These are phyloP conservation scores for Trididemnum nubilum DNA, from an alignment of 23 tunicate genomes.

Conservation along the genomic window DNA sequence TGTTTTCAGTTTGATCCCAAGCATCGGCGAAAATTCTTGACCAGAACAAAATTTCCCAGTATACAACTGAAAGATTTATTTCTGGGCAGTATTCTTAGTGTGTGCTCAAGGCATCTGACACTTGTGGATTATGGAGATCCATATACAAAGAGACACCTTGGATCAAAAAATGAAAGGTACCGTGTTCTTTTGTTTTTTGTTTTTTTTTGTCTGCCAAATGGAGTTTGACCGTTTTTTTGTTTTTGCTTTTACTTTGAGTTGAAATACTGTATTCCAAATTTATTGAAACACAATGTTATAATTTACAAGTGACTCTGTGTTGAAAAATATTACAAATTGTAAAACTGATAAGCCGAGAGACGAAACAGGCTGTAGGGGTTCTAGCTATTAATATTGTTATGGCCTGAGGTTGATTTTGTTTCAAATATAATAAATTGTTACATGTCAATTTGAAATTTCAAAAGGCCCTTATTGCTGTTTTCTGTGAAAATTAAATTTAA, in stretches of 20 bases:
- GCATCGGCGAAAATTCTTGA: conserved; percentile 66
- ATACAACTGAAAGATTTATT: conserved; percentile 57
- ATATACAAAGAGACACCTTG: conserved; percentile 65
- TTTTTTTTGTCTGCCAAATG: background rate
- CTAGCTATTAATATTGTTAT: no score
- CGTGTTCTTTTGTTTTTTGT: no score
- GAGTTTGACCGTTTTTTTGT: background rate
- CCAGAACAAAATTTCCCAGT: conserved; percentile 66
- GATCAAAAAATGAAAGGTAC: conserved; percentile 75
- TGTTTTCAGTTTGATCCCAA: conserved; percentile 73
- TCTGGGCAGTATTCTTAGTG: conserved; percentile 74
- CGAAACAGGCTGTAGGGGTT: no score
- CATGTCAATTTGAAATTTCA: no score
- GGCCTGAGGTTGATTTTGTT: no score
- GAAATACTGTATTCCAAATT: no score
- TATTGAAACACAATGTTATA: background rate
- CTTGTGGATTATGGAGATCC: conserved; percentile 81
- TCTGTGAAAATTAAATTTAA: no score
- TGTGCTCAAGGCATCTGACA: conserved; percentile 72
- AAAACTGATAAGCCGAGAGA: no score
- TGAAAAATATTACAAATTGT: no score
- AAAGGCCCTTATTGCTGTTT: no score
- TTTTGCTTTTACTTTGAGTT: background rate
- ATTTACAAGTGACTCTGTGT: no score
- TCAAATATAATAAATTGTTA: no score